phyloP scores from a whole-genome alignment of 2,888 invertebrate species.

The Sphaerophoria rueppellii region DNA sequence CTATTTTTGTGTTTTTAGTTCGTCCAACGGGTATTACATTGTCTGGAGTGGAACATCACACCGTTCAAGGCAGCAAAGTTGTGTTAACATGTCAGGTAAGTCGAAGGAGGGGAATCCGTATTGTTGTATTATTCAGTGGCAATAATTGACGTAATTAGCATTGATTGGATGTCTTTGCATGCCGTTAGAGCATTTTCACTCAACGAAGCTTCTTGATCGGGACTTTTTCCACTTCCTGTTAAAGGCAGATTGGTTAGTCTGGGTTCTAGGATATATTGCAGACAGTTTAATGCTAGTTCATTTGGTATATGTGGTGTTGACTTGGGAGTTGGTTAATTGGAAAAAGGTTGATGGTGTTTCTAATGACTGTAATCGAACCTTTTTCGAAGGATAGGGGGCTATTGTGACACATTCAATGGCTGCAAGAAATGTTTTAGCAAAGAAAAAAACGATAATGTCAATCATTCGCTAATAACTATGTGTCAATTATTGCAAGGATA shows the following conservation, averaged over 20 bases:
- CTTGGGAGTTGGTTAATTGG: slow-evolving; percentile 35
- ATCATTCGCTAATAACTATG: not conserved
- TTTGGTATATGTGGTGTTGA: not conserved
- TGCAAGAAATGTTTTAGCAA: not conserved
- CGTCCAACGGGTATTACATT: slow-evolving; percentile 90
- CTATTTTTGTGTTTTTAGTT: slow-evolving; percentile 84
- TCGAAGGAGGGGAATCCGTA: slow-evolving; percentile 44
- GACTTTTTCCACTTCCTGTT: not conserved
- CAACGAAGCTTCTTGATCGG: slow-evolving; percentile 13
- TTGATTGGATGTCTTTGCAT: slow-evolving; percentile 69
- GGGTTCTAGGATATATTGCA: not conserved
- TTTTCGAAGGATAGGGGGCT: not conserved
- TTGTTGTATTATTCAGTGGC: slow-evolving; percentile 67
- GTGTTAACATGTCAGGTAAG: slow-evolving; percentile 87
- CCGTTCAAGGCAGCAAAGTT: slow-evolving; percentile 90
- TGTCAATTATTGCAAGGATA: no score
- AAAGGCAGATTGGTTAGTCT: slow-evolving; percentile 16
- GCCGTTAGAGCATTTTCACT: slow-evolving; percentile 54
- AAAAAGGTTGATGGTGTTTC: slow-evolving; percentile 36
- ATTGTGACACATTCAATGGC: not conserved
- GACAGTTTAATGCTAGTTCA: no score
- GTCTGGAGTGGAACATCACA: slow-evolving; percentile 89
- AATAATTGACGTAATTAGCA: slow-evolving; percentile 70
- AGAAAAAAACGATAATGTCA: not conserved
- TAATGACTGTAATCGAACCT: slow-evolving; percentile 40